Evolutionary conservation across 2,113 vertebrate species (phyloP), one percentile per base, ranked within the genome.

Genomic region (Vidua chalybeata): DNA sequence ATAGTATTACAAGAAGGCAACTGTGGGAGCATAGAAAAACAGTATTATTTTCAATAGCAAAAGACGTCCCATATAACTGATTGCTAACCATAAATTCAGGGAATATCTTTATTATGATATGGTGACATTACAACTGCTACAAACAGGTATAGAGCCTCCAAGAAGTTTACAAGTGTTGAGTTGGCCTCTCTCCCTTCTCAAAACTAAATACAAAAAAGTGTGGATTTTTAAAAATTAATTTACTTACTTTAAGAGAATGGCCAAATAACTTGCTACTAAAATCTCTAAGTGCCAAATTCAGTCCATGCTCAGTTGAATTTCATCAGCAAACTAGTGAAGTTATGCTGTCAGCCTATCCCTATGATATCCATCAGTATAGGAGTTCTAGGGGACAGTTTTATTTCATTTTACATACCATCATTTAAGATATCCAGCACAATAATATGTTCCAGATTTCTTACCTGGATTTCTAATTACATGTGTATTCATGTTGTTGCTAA

Each of bases 381-480:
- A 84, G 35, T 64, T 87, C 35, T 77, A 81, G 64, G 59, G 84
- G 64, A 90, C 64, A 81, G 33, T 84, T 89, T 90, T 93, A 59
- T 83, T 90, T 84, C 33, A 90, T 87, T 92, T 90, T 69, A 75
- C 41, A 79, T 93, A 80, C 27, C 5, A 4, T 69, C n/a, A 78
- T 68, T 92, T 87, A 93, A 71, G 58, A 84, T 80, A 90, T 71
- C 46, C 27, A 94, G 30, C 46, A 86, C 37, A 82, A 52, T 48
- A 83, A 55, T 51, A 61, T 55, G 59, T 39, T 61, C 28, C 48
- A 86, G 45, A 48, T 52, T 90, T 82, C 82, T 88, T 98, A 99
- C 99, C 99, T 98, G 99, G 79, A 91, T 99, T 98, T 98, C 98
- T 99, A 90, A 98, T 98, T 91, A 97, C 81, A 55, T 98, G 98